Conservation (phyloP, 2,797 vertebrate genomes). For the Halcyon smyrnensis region DNA sequence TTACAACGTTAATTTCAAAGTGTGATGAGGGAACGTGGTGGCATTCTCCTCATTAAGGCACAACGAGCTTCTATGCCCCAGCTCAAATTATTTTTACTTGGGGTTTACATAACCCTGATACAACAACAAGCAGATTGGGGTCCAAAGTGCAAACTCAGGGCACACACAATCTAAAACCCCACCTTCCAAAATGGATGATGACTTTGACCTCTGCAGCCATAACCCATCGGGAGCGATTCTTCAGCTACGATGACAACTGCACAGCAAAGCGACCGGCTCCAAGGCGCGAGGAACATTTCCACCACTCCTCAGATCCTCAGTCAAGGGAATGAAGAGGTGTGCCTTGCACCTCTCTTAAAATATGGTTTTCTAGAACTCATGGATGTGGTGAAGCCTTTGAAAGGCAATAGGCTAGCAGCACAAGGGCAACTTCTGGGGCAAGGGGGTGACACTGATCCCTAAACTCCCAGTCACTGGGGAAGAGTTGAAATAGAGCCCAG, state of each 20-base stretch:
- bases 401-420: accelerated
- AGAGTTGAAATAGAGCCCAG: not conserved
- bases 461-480: not conserved
- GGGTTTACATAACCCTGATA: conserved; percentile 31
- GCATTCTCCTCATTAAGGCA: conserved; percentile 47
- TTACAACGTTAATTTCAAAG: conserved; percentile 67
- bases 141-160: conserved; percentile 39
- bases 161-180: conserved; percentile 30
- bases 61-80: not conserved
- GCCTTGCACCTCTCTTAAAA: not conserved
- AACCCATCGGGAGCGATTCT: not conserved
- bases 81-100: conserved; percentile 27
- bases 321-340: not conserved
- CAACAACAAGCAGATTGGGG: conserved; percentile 9
- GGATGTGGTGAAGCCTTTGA: not conserved
- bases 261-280: accelerated
- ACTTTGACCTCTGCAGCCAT: conserved; percentile 45
- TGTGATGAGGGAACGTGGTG: conserved; percentile 47
- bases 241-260: accelerated
- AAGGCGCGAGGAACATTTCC: accelerated
- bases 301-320: not conserved
- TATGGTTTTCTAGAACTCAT: not conserved
- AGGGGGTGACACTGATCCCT: not conserved
- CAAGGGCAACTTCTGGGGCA: not conserved
- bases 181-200: conserved; percentile 47